phyloP scores from a whole-genome alignment of 2,888 invertebrate species.

The Lithophane socia region DNA sequence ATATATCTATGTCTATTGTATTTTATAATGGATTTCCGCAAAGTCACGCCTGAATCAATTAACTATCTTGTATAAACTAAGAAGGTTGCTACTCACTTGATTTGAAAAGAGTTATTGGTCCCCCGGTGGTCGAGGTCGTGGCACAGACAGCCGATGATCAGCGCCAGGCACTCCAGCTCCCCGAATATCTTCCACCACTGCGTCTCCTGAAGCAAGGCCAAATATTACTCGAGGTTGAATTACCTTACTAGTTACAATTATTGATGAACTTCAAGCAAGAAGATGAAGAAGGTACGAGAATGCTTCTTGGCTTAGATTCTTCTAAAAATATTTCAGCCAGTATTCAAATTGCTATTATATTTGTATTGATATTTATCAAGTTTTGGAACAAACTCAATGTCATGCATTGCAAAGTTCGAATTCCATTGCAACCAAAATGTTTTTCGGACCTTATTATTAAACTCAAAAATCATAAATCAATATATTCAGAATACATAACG shows the following conservation, averaged over 20 bases:
- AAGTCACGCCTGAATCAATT: no score
- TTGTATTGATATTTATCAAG: background rate
- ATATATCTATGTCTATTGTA: no score
- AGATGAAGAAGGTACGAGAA: background rate
- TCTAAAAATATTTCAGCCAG: background rate
- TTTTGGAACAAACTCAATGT: background rate
- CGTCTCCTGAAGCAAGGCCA: slow-evolving; percentile 92
- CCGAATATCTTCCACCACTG: slow-evolving; percentile 98
- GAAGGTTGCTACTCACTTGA: slow-evolving; percentile 93
- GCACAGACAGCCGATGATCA: slow-evolving; percentile 98
- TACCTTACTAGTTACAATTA: background rate
- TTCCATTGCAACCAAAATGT: background rate
- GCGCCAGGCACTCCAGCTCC: slow-evolving; percentile 96
- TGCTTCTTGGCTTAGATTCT: no score
- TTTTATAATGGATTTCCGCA: no score
- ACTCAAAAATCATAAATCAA: background rate
- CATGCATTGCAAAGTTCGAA: background rate
- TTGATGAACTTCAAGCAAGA: background rate
- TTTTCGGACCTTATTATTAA: no score
- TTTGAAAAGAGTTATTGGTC: slow-evolving; percentile 99
- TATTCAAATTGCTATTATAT: background rate
- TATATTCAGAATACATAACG: background rate
- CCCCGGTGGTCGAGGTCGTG: slow-evolving; percentile 99
- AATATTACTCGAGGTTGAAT: slow-evolving; percentile 53
- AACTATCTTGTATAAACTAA: no score